Base-by-base conservation (phyloP, 30 jellyfish, hydroid and myxozoan genomes). In the Rhopilema esculentum region DNA sequence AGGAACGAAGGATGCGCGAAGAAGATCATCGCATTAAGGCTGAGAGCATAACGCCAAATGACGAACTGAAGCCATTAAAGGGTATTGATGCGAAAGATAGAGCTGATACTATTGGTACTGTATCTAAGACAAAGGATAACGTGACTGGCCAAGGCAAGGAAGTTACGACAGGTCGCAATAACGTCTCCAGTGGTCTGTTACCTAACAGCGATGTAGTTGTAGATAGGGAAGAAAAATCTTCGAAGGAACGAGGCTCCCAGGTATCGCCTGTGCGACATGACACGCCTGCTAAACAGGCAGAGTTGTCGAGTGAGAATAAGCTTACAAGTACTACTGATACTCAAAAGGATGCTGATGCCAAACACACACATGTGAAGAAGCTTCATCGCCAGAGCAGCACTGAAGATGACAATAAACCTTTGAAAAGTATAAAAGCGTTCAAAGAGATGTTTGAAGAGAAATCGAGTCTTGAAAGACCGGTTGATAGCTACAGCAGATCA, bases 361-460 rank as follows among this genome's bases (percentile, higher is more conserved):
- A 40, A 12, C 57, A 16, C 23, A 33, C 70, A 29, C 28, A 12
- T 12, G 69, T 20, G 49, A 27, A 76, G 21, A 32, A 76, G 22
- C 76, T 76, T 22, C 64, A 21, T 12, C 75, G 22, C 51, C 90
- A 66, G 26, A 24, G 22, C 18, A 66, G 65, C 75, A 30, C 49
- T 19, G 90, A 83, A 31, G 85, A 49, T n/a, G 57, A 40, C 12
- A 17, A 49, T 1, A 69, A 32, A n/a, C 83, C 79, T 22, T 49
- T 73, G 68, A 85, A 85, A 27, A 64, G 61, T 49, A 64, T 85
- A 67, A 85, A 62, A 65, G 68, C 84, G 12, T 85, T 85, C 71
- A 85, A 74, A 48, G 88, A 75, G 21, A 85, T 85, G 67, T 85
- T 85, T 75, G 94, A 80, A 65, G 90, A 74, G 51, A 73, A 66